These are phyloP conservation scores for Dicaeum eximium DNA, from an alignment of 2,113 vertebrate species.

Conservation along the genomic window DNA sequence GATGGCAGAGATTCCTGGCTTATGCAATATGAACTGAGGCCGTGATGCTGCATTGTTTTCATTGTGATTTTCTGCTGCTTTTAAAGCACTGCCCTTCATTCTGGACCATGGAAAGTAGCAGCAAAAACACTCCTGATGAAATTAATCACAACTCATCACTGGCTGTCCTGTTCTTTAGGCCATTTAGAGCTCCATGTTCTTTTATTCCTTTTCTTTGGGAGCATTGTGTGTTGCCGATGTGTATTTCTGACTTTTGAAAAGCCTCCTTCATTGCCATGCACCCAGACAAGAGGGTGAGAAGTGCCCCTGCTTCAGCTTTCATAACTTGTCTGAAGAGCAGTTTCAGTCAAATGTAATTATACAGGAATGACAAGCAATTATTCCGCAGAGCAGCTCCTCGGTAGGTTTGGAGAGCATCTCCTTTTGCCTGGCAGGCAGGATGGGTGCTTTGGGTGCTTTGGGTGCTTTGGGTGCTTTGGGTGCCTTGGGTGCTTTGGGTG, in stretches of 20 bases:
- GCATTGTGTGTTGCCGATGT: neutral
- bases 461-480: no score
- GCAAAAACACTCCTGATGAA: neutral
- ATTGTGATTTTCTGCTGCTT: neutral
- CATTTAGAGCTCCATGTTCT: neutral
- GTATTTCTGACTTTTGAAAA: neutral
- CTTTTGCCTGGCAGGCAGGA: neutral
- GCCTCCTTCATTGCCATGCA: neutral
- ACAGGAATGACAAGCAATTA: neutral
- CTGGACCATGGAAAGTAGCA: neutral
- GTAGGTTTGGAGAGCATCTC: neutral
- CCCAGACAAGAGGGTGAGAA: neutral
- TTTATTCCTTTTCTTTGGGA: neutral
- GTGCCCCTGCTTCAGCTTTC: neutral
- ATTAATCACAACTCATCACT: neutral
- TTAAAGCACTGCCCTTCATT: neutral
- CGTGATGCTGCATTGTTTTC: neutral
- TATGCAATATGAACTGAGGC: rapidly evolving
- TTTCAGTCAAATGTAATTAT: neutral
- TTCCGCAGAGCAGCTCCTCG: neutral
- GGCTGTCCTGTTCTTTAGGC: neutral
- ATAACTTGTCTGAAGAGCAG: neutral
- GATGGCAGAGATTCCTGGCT: neutral
- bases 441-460: no score
- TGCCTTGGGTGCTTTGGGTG: no score